phyloP scores from a whole-genome alignment of 2,888 invertebrate genomes.

The Eremobia ochroleuca region DNA sequence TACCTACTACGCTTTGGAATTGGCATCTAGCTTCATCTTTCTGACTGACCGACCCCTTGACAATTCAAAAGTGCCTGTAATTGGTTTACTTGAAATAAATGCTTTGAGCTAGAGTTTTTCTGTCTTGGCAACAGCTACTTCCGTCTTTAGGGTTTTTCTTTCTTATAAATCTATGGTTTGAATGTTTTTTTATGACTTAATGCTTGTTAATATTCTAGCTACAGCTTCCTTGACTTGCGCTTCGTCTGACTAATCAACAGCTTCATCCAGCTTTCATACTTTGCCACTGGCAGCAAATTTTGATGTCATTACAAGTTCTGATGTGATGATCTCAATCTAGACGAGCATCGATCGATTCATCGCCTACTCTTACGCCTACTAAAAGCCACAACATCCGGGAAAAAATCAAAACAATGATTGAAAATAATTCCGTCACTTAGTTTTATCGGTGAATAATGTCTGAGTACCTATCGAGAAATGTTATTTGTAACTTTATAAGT shows the following conservation, averaged over 20 bases:
- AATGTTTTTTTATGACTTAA: neutral
- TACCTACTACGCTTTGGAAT: no score
- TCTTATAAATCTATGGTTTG: neutral
- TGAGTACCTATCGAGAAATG: conserved; percentile 40
- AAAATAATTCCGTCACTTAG: conserved; percentile 45
- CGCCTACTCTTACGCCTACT: conserved; percentile 13
- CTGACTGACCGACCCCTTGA: no score
- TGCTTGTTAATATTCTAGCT: neutral
- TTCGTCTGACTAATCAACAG: neutral
- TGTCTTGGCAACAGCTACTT: neutral
- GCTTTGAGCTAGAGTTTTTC: no score
- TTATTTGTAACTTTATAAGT: conserved; percentile 36
- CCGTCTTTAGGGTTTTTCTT: neutral
- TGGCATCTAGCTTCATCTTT: no score
- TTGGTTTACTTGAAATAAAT: no score
- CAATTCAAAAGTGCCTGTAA: no score
- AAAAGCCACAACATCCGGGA: conserved; percentile 48
- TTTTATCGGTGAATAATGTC: conserved; percentile 56
- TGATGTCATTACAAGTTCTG: conserved; percentile 3
- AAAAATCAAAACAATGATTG: conserved; percentile 40
- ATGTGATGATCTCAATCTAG: neutral
- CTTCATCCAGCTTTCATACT: neutral
- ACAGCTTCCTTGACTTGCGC: neutral
- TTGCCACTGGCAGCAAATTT: neutral
- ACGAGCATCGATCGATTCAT: neutral